Evolutionary conservation across 2,888 invertebrate species (phyloP), one percentile per base, ranked within the genome.

Genomic region (Drosophila silvestris): DNA sequence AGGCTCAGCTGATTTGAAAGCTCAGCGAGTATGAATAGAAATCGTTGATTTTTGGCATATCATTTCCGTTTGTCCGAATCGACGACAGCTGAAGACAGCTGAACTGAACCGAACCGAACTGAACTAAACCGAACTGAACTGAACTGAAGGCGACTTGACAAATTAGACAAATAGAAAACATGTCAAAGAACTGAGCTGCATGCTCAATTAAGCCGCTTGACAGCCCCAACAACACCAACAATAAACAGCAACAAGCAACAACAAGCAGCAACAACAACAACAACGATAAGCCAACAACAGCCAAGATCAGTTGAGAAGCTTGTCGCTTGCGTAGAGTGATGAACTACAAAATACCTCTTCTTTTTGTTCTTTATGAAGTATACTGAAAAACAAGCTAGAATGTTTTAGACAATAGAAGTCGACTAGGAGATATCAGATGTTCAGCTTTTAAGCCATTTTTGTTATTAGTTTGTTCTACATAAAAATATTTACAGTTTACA

Each of bases 91-190:
- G 62, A 60, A 65, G 68, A 30, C 70, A 39, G 61, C 75, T 52
- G 30, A 30, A 62, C 75, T 16, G 26, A 47, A 62, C 73, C 14
- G 57, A 39, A 58, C 77, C 66, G 47, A 86, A 78, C 22, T 5
- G 16, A 47, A 22, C 12, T 12, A 7, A 39, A 63, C 75, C 19
- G 19, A 28, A 64, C 75, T 22, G 47, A 44, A 66, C 74, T 41
- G 32, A 44, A 62, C 77, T 69, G 52, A 87, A 79, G 75, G 67
- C 82, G 61, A 77, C 71, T 74, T 85, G 83, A 89, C 88, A 90
- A 88, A 85, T 88, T 89, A 75, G 86, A 83, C 79, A 83, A 88
- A 90, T 89, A 88, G 86, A 81, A 91, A 90, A 88, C 83, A 91
- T 85, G 89, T 88, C 88, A 78, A 79, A 81, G 67, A 81, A 75